Conservation (phyloP, 2,888 invertebrate genomes). For the Coleophora deauratella region DNA sequence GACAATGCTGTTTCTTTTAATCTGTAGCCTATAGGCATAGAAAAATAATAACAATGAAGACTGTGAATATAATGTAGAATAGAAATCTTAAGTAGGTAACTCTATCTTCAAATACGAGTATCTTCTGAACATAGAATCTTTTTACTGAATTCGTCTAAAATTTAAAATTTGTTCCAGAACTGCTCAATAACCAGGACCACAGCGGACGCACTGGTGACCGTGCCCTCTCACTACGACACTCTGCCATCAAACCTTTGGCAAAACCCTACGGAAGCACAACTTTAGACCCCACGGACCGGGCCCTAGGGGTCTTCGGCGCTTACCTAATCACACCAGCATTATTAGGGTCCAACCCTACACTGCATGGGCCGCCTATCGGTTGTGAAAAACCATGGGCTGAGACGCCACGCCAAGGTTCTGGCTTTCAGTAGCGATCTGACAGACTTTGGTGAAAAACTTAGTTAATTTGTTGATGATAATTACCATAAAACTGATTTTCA, state of each 20-base stretch:
- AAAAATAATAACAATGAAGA: too few species aligned
- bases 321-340: constrained; percentile 44
- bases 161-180: constrained; percentile 64
- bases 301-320: constrained; percentile 29
- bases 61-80: too few species aligned
- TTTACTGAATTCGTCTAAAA: too few species aligned
- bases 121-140: too few species aligned
- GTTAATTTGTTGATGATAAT: constrained; percentile 14
- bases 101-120: too few species aligned
- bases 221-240: constrained; percentile 83
- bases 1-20: too few species aligned
- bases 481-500: constrained; percentile 11
- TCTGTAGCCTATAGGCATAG: too few species aligned
- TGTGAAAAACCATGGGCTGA: constrained; percentile 54
- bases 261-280: constrained; percentile 51
- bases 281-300: constrained; percentile 43
- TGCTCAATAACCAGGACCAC: constrained; percentile 79
- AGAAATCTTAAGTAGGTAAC: too few species aligned
- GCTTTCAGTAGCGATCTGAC: constrained; percentile 31
- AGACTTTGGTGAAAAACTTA: constrained; percentile 30
- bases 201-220: constrained; percentile 82
- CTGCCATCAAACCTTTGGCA: constrained; percentile 69
- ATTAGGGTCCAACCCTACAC: constrained; percentile 25
- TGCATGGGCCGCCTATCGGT: constrained; percentile 39
- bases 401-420: constrained; percentile 32